Evolutionary conservation across 2,888 invertebrate species (phyloP).

Genomic region (Smittia sp.): DNA sequence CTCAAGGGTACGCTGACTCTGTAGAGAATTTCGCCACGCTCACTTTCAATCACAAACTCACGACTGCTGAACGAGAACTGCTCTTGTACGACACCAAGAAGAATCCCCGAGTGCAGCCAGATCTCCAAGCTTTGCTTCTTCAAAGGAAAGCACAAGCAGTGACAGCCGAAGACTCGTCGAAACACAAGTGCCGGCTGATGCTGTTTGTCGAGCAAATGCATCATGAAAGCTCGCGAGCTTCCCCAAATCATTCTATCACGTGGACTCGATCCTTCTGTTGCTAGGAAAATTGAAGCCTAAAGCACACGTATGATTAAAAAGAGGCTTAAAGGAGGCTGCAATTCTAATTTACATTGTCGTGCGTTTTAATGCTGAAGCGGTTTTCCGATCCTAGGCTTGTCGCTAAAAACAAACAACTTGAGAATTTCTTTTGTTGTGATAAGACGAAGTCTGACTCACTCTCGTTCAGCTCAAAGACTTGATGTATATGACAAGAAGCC

Average conservation of each 20-base stretch:
- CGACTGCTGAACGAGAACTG: slow-evolving; percentile 65
- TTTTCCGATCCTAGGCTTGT: slow-evolving; percentile 63
- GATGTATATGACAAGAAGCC: slow-evolving; percentile 69
- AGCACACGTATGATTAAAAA: neutral
- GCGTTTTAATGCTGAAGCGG: slow-evolving; percentile 69
- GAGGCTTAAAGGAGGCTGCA: neutral
- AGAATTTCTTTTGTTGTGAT: slow-evolving; percentile 3
- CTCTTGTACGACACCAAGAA: slow-evolving; percentile 68
- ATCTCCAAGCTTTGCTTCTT: slow-evolving; percentile 64
- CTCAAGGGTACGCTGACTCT: slow-evolving; percentile 71
- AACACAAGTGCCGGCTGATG: slow-evolving; percentile 78
- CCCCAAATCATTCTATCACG: slow-evolving; percentile 70
- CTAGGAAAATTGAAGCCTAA: slow-evolving; percentile 66
- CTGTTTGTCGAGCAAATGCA: slow-evolving; percentile 79
- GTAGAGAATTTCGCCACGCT: slow-evolving; percentile 61
- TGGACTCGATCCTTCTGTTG: slow-evolving; percentile 63
- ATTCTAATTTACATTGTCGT: slow-evolving; percentile 57
- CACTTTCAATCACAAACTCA: slow-evolving; percentile 67
- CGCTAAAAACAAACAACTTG: slow-evolving; percentile 28
- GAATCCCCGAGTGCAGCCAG: slow-evolving; percentile 67
- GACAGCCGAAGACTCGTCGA: slow-evolving; percentile 66
- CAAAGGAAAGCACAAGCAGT: slow-evolving; percentile 67
- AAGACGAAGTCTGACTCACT: slow-evolving; percentile 55
- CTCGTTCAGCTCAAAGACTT: slow-evolving; percentile 74
- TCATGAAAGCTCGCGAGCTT: slow-evolving; percentile 67